Conservation (phyloP, 2,888 invertebrate genomes). For the Trichogramma evanescens region DNA sequence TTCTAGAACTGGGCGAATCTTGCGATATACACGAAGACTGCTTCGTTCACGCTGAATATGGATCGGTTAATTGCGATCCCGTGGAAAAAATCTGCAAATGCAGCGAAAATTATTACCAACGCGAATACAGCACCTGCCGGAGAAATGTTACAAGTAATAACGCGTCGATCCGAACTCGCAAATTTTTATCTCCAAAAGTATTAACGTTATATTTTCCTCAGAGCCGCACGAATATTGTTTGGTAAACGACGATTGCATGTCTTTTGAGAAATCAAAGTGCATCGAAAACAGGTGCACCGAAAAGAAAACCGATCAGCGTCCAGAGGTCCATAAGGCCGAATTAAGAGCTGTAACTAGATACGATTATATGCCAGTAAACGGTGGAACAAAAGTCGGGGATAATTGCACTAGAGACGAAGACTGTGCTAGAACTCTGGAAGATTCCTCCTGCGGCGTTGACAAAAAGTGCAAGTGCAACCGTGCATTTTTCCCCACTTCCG, state of each 20-base stretch:
- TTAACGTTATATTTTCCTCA: constrained; percentile 3
- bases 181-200: neutral
- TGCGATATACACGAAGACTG: constrained; percentile 35
- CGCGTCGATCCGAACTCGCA: neutral
- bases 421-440: constrained; percentile 24
- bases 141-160: constrained; percentile 21
- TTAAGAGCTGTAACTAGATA: no score
- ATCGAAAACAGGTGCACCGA: neutral
- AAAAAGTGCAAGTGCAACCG: constrained; percentile 31
- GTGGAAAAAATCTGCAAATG: constrained; percentile 30
- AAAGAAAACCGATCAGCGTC: no score
- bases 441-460: constrained; percentile 27
- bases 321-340: no score
- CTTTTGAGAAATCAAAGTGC: constrained; percentile 25
- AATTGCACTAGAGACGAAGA: constrained; percentile 25
- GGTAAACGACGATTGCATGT: constrained; percentile 31
- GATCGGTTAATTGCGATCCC: constrained; percentile 29
- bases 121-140: constrained; percentile 40
- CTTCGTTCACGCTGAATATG: constrained; percentile 32
- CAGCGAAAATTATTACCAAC: constrained; percentile 35
- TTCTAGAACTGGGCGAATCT: constrained; percentile 29
- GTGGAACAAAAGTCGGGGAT: neutral
- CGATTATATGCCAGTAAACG: no score
- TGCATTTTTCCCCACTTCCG: constrained; percentile 23
- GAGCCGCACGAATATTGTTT: constrained; percentile 26